Evolutionary conservation across 1,140 invertebrate genomes (phyloP), one percentile per base, ranked within the genome.

Genomic region (Anadara kagoshimensis): DNA sequence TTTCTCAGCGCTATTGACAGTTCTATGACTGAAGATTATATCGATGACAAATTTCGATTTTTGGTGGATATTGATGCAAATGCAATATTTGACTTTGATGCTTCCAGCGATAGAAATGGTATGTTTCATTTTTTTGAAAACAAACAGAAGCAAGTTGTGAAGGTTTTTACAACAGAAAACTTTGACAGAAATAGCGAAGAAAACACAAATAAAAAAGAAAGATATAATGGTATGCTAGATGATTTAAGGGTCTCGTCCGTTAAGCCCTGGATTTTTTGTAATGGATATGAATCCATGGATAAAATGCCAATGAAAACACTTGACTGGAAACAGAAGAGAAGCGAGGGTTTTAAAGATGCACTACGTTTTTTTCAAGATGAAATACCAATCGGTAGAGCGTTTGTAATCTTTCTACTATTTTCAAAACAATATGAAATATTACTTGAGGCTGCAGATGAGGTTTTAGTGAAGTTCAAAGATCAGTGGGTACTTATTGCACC

Each of bases 401-500:
- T 83, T 2, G 64, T 83, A 1, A 63, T 85, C 12, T 78, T 83
- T 54, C 67, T 79, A 44, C 53, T 85, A 24, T 62, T 83, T 8
- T 81, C 82, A 5, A 80, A 83, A 36, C 70, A 81, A 29, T 80
- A 73, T 54, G 78, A 78, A 18, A 69, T 83, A 18, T 67, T 84
- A 65, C 67, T 83, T 36, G 82, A 85, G 53, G 78, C 78, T 12
- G 78, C 75, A 36, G 82, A 82, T 12, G 83, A 85, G 53, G 54
- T 79, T 41, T 24, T 80, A 4, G 44, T 75, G 8, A 79, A 63
- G 36, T 80, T 85, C 59, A 65, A 74, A 47, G 58, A 84, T 26
- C 75, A 85, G 36, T 85, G 83, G 83, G 49, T 83, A 41, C 58
- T 80, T 44, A 20, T 83, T 45, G 69, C 81, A 53, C 75, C 79